Conservation (phyloP, 2,797 vertebrate species). For the Anguilla pacifica region DNA sequence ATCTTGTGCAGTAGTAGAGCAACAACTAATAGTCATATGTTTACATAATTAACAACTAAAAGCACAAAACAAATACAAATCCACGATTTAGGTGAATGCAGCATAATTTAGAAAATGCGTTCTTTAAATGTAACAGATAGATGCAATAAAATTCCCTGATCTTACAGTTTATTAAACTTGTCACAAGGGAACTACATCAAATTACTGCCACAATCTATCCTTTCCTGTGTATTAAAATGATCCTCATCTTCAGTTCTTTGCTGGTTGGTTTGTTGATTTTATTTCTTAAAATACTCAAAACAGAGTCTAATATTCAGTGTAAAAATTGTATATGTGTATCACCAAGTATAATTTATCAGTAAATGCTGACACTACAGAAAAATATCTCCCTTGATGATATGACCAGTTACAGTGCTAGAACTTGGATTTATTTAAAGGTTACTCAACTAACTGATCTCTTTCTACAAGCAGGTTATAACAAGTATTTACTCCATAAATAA, state of each 20-base stretch:
- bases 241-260: not conserved
- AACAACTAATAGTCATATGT: not conserved
- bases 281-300: not conserved
- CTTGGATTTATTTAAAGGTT: not conserved
- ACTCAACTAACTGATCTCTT: not conserved
- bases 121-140: not conserved
- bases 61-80: not conserved
- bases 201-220: not conserved
- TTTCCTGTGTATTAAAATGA: not conserved
- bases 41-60: not conserved
- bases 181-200: not conserved
- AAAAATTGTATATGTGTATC: not conserved
- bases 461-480: not conserved
- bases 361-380: not conserved
- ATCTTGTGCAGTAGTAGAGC: not conserved
- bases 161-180: not conserved
- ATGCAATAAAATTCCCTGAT: slow-evolving; percentile 5
- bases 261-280: not conserved
- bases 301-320: not conserved
- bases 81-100: not conserved
- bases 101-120: slow-evolving; percentile 11
- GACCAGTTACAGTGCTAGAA: not conserved
- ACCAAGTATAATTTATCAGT: not conserved
- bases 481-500: no score
- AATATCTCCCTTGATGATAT: not conserved